These are phyloP conservation scores for Silurus glanis DNA, from an alignment of 2,113 vertebrate genomes.

Conservation along the genomic window DNA sequence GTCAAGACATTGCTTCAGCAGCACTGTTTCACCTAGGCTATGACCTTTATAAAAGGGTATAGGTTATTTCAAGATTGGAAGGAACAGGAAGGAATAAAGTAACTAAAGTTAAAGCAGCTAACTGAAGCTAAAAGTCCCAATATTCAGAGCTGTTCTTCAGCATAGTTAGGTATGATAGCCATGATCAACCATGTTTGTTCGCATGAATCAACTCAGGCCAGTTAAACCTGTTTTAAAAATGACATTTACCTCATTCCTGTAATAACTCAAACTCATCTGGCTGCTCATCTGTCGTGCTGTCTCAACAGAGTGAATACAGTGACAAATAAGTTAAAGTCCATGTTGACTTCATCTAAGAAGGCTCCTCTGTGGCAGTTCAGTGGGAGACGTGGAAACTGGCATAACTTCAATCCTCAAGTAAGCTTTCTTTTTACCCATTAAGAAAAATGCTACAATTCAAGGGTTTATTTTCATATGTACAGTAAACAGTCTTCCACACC, in stretches of 20 bases:
- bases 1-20: background rate
- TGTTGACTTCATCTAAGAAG: constrained; percentile 10
- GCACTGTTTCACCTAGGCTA: background rate
- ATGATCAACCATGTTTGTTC: background rate
- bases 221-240: background rate
- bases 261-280: background rate
- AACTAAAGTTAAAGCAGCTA: too few relatives aligned
- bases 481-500: background rate
- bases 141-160: background rate
- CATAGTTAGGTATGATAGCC: background rate
- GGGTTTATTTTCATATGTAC: background rate
- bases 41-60: background rate
- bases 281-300: background rate
- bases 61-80: background rate
- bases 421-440: background rate
- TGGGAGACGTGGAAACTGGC: constrained; percentile 56
- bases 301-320: background rate
- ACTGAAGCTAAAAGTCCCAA: too few relatives aligned
- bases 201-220: background rate
- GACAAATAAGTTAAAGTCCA: background rate
- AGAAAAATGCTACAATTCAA: too few relatives aligned
- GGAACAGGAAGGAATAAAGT: background rate
- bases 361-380: constrained; percentile 63
- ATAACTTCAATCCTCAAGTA: constrained; percentile 59
- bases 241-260: background rate